phyloP scores from a whole-genome alignment of 2,797 vertebrate species.

The Sebastes steindachneri region DNA sequence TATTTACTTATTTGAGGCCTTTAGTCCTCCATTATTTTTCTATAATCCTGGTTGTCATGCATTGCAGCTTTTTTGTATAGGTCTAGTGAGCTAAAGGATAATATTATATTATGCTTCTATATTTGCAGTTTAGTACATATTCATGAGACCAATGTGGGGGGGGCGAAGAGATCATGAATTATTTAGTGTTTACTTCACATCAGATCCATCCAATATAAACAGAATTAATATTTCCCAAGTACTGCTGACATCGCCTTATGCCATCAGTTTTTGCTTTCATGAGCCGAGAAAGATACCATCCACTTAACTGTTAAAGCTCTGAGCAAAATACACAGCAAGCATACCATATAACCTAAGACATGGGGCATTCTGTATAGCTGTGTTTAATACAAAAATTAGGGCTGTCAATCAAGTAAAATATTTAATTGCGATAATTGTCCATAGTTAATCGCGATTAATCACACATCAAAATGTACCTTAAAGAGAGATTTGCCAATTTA shows the following conservation, averaged over 20 bases:
- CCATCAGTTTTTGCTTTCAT: slow-evolving; percentile 43
- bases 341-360: background rate
- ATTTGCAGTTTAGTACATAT: slow-evolving; percentile 55
- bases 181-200: slow-evolving; percentile 83
- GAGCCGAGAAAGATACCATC: slow-evolving; percentile 3
- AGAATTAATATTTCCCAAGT: slow-evolving; percentile 60
- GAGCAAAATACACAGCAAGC: background rate
- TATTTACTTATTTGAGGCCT: background rate
- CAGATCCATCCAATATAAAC: slow-evolving; percentile 68
- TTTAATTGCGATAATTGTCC: no score
- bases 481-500: no score
- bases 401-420: no score
- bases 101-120: slow-evolving; percentile 39
- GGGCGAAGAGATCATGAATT: slow-evolving; percentile 66
- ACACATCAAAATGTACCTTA: no score
- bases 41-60: background rate
- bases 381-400: no score
- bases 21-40: background rate
- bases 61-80: background rate
- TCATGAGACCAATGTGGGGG: slow-evolving; percentile 49
- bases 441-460: no score
- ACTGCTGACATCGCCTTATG: slow-evolving; percentile 47
- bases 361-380: no score
- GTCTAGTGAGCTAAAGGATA: background rate
- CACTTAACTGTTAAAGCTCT: background rate